A percentile compares a stretch with the other conserved stretches of the same genome.
Evolutionary conservation across 2,797 vertebrate species (phyloP).

Genomic region (Odontamblyopus rebecca): DNA sequence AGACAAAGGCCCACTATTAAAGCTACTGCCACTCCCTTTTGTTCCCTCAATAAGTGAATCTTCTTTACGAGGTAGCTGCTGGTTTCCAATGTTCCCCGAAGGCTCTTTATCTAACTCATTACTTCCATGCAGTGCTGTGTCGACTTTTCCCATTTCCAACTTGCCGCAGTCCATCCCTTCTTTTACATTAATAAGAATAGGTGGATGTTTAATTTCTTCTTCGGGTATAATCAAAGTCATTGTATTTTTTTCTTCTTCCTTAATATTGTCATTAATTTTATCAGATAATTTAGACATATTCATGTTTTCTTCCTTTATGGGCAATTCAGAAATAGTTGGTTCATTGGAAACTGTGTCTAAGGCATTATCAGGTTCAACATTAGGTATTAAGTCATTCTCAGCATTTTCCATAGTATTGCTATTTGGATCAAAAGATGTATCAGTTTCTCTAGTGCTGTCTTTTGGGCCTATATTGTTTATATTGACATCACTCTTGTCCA

Average conservation of each 20-base stretch:
- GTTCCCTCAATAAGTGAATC: conserved; percentile 39
- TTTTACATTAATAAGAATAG: conserved; percentile 36
- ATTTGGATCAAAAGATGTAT: not conserved
- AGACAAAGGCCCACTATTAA: conserved; percentile 22
- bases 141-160: conserved; percentile 35
- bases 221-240: conserved; percentile 7
- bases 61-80: conserved; percentile 30
- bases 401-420: conserved; percentile 1
- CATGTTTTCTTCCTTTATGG: conserved; percentile 45
- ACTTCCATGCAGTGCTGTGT: conserved; percentile 28
- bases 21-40: conserved; percentile 21
- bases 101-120: conserved; percentile 48
- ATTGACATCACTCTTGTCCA: conserved; percentile 9
- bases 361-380: conserved; percentile 25
- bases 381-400: conserved; percentile 3
- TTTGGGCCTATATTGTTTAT: conserved; percentile 18
- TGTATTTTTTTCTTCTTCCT: conserved; percentile 28
- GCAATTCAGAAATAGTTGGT: conserved; percentile 40
- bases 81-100: conserved; percentile 37
- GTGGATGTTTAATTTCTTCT: conserved; percentile 33
- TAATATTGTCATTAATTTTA: conserved; percentile 18
- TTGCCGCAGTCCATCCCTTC: conserved; percentile 42
- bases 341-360: conserved; percentile 29
- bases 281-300: conserved; percentile 23
- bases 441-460: conserved; percentile 14